These are phyloP conservation scores for Paratilapia polleni DNA, from an alignment of 2,113 vertebrate species.

Conservation along the genomic window DNA sequence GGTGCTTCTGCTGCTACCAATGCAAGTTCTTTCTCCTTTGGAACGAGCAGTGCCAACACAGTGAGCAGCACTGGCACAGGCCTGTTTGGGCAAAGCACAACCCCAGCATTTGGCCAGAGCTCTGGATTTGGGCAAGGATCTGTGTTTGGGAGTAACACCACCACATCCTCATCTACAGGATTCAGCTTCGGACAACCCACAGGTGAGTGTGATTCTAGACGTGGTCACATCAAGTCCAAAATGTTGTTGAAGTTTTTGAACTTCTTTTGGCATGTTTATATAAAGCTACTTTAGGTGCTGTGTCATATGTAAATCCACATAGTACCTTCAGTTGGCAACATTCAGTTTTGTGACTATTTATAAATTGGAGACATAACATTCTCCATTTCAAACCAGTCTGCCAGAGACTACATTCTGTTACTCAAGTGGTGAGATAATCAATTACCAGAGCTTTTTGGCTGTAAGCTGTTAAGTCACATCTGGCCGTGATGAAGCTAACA, in stretches of 20 bases:
- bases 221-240: neutral
- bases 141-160: constrained; percentile 87
- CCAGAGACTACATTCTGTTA: neutral
- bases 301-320: neutral
- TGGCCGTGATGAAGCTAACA: neutral
- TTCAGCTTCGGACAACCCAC: constrained; percentile 92
- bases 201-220: constrained; percentile 77
- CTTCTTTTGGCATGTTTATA: neutral
- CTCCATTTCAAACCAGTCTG: neutral
- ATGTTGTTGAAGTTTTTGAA: neutral
- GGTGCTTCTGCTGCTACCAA: constrained; percentile 78
- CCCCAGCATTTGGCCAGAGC: constrained; percentile 87
- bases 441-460: neutral
- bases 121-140: constrained; percentile 85
- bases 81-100: constrained; percentile 85
- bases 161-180: constrained; percentile 83
- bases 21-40: constrained; percentile 88
- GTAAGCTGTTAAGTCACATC: neutral
- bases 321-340: too few species aligned
- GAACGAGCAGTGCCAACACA: constrained; percentile 75
- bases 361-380: neutral
- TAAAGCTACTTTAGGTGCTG: neutral
- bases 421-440: neutral
- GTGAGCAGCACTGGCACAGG: constrained; percentile 71
- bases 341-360: neutral